Conservation (phyloP, 2,888 invertebrate species). For the Hydrotaea diabolus region DNA sequence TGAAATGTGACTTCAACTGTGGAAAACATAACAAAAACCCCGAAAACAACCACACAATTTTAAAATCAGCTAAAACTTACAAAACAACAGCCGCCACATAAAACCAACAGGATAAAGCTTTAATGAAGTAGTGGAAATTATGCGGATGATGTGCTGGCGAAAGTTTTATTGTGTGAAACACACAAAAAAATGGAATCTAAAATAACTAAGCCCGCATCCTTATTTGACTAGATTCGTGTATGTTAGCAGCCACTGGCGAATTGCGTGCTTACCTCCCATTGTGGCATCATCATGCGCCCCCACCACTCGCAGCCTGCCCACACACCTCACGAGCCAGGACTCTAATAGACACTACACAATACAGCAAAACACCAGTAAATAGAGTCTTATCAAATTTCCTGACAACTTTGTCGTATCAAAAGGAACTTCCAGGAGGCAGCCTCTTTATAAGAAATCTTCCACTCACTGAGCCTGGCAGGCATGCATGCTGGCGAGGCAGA, state of each 20-base stretch:
- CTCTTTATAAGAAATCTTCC: conserved; percentile 6
- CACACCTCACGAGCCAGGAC: too few species aligned
- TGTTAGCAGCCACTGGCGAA: background rate
- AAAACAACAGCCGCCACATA: background rate
- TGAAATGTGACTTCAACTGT: background rate
- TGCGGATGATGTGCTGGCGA: background rate
- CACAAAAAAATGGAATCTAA: too few species aligned
- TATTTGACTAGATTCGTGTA: too few species aligned
- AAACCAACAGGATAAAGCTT: background rate
- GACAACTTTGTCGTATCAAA: background rate
- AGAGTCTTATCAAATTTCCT: conserved; percentile 37
- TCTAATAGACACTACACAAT: too few species aligned
- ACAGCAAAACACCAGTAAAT: background rate
- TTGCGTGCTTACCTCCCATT: background rate
- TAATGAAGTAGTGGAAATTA: background rate
- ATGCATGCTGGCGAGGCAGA: too few species aligned
- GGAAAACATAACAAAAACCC: background rate
- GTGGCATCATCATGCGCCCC: background rate
- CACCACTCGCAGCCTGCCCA: too few species aligned
- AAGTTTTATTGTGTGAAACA: too few species aligned
- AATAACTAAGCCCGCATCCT: background rate
- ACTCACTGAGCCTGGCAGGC: too few species aligned
- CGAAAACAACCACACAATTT: background rate
- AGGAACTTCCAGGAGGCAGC: background rate
- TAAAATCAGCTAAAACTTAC: background rate